These are phyloP conservation scores for Labroides dimidiatus DNA, from an alignment of 2,797 vertebrate genomes.

Conservation along the genomic window DNA sequence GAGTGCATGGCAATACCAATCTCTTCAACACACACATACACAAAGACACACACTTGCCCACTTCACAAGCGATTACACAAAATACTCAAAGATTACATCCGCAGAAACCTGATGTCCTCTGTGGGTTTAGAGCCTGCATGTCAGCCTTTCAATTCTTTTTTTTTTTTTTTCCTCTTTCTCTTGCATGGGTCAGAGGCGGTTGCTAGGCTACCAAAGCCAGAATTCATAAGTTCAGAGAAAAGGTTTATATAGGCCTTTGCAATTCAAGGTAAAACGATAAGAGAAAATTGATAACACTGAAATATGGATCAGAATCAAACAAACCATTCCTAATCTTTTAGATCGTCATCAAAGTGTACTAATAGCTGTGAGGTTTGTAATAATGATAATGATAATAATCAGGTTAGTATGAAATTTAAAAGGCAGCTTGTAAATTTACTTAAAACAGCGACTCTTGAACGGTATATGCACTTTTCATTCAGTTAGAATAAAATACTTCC, in stretches of 20 bases:
- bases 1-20: slow-evolving; percentile 45
- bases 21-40: slow-evolving; percentile 25
- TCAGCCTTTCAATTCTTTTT: slow-evolving; percentile 69
- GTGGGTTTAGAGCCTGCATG: slow-evolving; percentile 73
- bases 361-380: slow-evolving; percentile 4
- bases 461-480: too few species aligned
- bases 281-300: slow-evolving; percentile 60
- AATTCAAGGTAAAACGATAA: slow-evolving; percentile 78
- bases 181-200: slow-evolving; percentile 85
- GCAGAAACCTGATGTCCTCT: slow-evolving; percentile 75
- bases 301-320: slow-evolving; percentile 56
- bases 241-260: slow-evolving; percentile 79
- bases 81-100: slow-evolving; percentile 77
- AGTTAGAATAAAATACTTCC: background rate
- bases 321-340: slow-evolving; percentile 34
- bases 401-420: background rate
- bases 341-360: slow-evolving; percentile 20
- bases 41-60: slow-evolving; percentile 38
- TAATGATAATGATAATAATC: background rate
- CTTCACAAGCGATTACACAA: slow-evolving; percentile 70
- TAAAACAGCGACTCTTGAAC: background rate
- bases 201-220: slow-evolving; percentile 87
- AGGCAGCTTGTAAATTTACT: background rate
- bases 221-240: slow-evolving; percentile 83
- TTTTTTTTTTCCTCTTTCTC: slow-evolving; percentile 69